These are phyloP conservation scores for Corydoras maculifer DNA, from an alignment of 2,113 vertebrate species.

Conservation along the genomic window DNA sequence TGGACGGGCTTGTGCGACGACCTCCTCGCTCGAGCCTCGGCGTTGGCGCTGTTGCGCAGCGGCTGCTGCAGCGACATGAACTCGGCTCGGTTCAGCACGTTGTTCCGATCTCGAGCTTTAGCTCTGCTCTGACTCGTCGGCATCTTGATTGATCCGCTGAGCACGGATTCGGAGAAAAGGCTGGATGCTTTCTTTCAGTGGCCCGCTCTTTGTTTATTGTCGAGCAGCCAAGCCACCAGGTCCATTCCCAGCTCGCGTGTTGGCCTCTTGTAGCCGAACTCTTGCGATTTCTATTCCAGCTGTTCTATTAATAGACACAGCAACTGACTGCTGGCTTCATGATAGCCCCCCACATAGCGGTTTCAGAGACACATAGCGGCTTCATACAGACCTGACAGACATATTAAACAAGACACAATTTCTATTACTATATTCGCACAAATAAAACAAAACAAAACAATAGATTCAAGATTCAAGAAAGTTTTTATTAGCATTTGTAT, in stretches of 20 bases:
- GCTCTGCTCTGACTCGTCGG: conserved; percentile 72
- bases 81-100: conserved; percentile 81
- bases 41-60: conserved; percentile 54
- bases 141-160: conserved; percentile 58
- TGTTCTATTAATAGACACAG: conserved; percentile 43
- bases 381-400: conserved; percentile 1
- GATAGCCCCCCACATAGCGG: conserved; percentile 37
- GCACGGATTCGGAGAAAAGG: background rate
- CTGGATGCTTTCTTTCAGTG: conserved; percentile 9
- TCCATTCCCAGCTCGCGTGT: conserved; percentile 33
- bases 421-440: no score
- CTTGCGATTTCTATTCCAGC: conserved; percentile 40
- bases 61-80: conserved; percentile 87
- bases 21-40: conserved; percentile 68
- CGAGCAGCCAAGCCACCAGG: conserved; percentile 21
- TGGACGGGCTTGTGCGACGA: conserved; percentile 41
- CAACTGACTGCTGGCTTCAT: conserved; percentile 35
- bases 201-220: conserved; percentile 1
- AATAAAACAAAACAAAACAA: no score
- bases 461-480: no score
- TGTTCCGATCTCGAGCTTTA: conserved; percentile 74
- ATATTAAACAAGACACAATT: background rate
- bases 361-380: conserved; percentile 18
- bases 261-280: conserved; percentile 33
- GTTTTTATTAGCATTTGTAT: no score